These are phyloP conservation scores for Chlorodrepanis virens DNA, from an alignment of 2,113 vertebrate genomes.

Conservation along the genomic window DNA sequence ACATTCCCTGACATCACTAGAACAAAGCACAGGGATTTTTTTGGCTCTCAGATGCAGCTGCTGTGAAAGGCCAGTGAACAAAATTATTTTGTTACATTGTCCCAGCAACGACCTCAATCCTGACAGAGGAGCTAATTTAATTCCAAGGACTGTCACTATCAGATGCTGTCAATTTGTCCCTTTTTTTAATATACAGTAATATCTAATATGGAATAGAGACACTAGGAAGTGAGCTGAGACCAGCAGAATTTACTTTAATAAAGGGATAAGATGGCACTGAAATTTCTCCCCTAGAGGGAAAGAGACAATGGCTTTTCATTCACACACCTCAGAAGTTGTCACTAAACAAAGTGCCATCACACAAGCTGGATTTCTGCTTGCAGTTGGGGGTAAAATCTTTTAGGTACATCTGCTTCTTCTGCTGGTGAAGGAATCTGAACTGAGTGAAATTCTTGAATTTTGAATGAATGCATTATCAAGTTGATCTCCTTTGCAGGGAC, in stretches of 20 bases:
- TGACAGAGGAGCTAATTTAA: conserved; percentile 38
- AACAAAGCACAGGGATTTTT: neutral
- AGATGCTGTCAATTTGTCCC: conserved; percentile 18
- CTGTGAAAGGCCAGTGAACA: neutral
- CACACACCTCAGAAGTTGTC: neutral
- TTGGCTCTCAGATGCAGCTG: neutral
- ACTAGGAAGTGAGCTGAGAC: conserved; percentile 23
- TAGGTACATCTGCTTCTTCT: neutral
- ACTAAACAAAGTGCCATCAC: neutral
- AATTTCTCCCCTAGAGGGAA: conserved; percentile 1
- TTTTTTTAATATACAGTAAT: neutral
- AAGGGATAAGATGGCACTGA: neutral
- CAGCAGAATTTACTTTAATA: conserved; percentile 50
- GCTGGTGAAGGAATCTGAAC: neutral
- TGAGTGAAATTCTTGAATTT: neutral
- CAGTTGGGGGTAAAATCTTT: neutral
- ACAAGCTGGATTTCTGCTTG: neutral
- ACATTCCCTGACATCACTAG: neutral
- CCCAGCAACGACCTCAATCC: conserved; percentile 25
- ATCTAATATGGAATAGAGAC: conserved; percentile 17
- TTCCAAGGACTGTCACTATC: conserved; percentile 34
- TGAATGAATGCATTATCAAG: neutral
- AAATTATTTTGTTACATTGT: conserved; percentile 19
- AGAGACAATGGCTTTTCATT: neutral
- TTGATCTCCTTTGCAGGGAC: neutral